Base-by-base conservation (phyloP, 2,888 invertebrate species). In the Tiphia femorata region DNA sequence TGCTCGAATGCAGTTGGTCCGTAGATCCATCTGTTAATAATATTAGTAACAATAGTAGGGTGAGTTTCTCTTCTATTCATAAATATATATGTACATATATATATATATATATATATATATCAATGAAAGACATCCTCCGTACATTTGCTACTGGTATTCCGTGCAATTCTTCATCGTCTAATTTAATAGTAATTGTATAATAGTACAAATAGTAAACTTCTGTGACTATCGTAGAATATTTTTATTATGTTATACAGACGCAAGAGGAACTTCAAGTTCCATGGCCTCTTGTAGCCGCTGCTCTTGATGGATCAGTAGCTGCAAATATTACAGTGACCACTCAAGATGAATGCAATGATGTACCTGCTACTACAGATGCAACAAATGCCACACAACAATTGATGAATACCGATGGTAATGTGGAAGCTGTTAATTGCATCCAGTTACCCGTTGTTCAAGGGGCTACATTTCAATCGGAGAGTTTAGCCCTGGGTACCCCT, bases 181-280 rank as follows among this genome's bases (percentile, higher is more conserved):
- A 25, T 25, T 25, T 25, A 8, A 25, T 6, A 25, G 5, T 6
- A 6, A 25, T 25, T 25, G 6, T 25, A 5, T 25, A n/a, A 6
- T 25, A 25, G 5, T 25, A 25, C 25, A 25, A 25, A 6, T 25
- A 25, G 5, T 6, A 25, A 6, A 25, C 8, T 25, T 8, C 25
- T 25, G 25, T 25, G 8, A 8, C 5, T 25, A 5, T 25, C 25
- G 25, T 25, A 6, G 8, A 25, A 25, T 25, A 25, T 25, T 37
- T 33, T 63, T 40, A 14, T 52, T 57, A 23, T 40, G 16, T 62
- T 38, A 2, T 47, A 29, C 60, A 78, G 75, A 63, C 87, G 84
- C 87, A 88, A 77, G 88, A 88, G 76, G 88, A 88, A 69, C 77
- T 88, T 46, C 88, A 88, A 74, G 88, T 88, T 16, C 83, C 81